phyloP scores from a whole-genome alignment of 2,113 vertebrate genomes.

The Girardinichthys multiradiatus region DNA sequence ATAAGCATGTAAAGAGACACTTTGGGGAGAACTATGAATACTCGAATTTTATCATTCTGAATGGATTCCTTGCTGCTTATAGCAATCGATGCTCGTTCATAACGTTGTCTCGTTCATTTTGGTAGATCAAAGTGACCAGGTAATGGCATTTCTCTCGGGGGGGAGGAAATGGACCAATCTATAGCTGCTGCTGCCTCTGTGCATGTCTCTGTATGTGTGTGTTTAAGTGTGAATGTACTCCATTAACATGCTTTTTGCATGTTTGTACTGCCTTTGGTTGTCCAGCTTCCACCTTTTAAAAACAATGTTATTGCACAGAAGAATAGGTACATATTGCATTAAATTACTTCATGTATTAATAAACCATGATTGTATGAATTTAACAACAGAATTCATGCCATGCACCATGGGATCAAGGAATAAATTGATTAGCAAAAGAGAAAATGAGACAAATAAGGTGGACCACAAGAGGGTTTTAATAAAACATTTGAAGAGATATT shows the following conservation, averaged over 20 bases:
- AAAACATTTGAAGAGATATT: not conserved
- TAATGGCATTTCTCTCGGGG: conserved; percentile 50
- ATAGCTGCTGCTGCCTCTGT: conserved; percentile 24
- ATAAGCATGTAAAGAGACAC: conserved; percentile 40
- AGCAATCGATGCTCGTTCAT: conserved; percentile 51
- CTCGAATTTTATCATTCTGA: conserved; percentile 53
- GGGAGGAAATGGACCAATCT: conserved; percentile 48
- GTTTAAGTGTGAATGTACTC: conserved; percentile 19
- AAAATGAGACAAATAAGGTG: no score
- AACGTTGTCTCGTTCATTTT: conserved; percentile 66
- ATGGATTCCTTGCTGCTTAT: conserved; percentile 46
- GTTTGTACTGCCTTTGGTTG: conserved; percentile 22
- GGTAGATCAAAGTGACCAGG: conserved; percentile 68
- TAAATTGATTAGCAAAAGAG: no score
- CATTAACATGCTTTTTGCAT: conserved; percentile 36
- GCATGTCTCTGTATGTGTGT: conserved; percentile 2
- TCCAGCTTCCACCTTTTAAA: conserved; percentile 30
- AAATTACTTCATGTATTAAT: not conserved
- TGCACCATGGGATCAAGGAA: no score
- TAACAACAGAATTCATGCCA: no score
- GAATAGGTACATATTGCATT: not conserved
- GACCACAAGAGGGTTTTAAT: no score
- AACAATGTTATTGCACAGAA: not conserved
- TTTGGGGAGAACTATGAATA: conserved; percentile 62
- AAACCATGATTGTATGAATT: not conserved